A percentile compares a stretch with the other conserved stretches of the same genome.
phyloP scores from a whole-genome alignment of 2,888 invertebrate genomes.

The Sepioteuthis lessoniana region DNA sequence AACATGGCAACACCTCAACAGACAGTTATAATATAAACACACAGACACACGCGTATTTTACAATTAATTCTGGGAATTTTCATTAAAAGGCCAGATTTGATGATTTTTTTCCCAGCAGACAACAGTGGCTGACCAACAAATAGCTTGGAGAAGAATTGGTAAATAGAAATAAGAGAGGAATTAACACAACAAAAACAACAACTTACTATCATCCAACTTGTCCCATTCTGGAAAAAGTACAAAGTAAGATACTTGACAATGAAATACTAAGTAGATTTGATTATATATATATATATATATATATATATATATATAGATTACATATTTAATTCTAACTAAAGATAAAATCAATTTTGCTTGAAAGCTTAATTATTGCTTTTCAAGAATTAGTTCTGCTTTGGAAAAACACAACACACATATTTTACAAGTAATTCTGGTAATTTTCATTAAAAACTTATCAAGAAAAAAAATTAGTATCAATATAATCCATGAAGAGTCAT shows the following conservation, averaged over 20 bases:
- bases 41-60: not conserved
- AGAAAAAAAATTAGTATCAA: no score
- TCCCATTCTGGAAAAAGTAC: conserved; percentile 19
- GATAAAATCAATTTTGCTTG: no score
- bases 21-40: not conserved
- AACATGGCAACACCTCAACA: not conserved
- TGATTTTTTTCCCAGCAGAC: not conserved
- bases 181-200: not conserved
- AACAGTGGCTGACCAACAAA: not conserved
- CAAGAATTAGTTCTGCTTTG: no score
- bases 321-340: no score
- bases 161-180: not conserved
- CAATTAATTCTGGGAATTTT: not conserved
- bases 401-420: no score
- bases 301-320: no score
- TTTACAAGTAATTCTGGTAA: no score
- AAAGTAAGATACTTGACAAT: not conserved
- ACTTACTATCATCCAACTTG: not conserved
- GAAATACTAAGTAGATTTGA: not conserved
- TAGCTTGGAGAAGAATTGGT: not conserved
- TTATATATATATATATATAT: no score
- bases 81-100: not conserved
- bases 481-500: no score
- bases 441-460: no score
- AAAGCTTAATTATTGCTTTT: no score